These are phyloP conservation scores for Escarpia spicata DNA, from an alignment of 2,888 invertebrate species.

Conservation along the genomic window DNA sequence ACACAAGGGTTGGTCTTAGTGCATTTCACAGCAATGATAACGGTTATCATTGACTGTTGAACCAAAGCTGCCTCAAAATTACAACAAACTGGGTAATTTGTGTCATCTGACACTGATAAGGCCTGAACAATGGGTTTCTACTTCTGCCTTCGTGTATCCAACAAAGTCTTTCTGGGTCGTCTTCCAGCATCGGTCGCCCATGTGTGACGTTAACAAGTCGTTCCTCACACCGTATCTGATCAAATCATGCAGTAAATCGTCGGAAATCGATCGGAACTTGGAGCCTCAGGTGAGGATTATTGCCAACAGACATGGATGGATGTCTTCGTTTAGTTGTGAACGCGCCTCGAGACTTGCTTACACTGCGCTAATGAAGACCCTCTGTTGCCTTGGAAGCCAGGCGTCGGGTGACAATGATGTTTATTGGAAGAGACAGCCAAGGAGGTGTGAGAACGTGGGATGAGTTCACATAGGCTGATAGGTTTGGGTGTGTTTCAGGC, in stretches of 20 bases:
- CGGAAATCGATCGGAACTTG: neutral
- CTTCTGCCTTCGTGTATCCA: neutral
- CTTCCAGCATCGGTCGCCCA: neutral
- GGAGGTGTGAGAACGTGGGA: neutral
- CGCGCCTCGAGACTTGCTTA: neutral
- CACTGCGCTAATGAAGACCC: neutral
- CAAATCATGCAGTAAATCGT: conserved; percentile 3
- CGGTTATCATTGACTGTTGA: conserved; percentile 3
- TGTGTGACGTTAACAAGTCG: neutral
- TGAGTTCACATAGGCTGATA: neutral
- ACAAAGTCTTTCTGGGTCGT: neutral
- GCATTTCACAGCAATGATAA: neutral
- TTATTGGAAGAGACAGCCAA: neutral
- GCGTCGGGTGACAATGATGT: neutral
- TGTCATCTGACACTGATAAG: neutral
- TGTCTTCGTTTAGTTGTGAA: neutral
- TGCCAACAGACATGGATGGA: neutral
- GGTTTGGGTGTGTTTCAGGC: neutral
- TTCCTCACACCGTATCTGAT: neutral
- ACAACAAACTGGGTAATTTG: conserved; percentile 8
- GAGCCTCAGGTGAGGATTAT: neutral
- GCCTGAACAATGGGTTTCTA: neutral
- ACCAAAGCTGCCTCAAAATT: neutral
- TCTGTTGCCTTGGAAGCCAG: neutral
- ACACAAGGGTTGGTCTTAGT: neutral